Evolutionary conservation across 1,140 invertebrate species (phyloP).

Genomic region (Camponotus floridanus): DNA sequence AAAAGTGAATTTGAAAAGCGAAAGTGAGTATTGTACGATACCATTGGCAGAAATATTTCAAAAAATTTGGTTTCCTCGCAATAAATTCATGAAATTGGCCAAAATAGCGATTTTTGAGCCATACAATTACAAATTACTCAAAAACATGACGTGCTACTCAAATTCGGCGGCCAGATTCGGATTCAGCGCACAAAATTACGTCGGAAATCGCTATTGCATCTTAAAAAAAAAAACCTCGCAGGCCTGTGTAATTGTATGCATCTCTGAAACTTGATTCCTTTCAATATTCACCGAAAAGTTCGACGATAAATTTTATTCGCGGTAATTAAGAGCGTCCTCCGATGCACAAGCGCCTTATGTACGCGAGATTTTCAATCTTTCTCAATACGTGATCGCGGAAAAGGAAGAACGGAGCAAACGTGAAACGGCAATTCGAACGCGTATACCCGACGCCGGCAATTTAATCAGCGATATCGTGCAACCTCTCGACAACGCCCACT

Average conservation of each 20-base stretch:
- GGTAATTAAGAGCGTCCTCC: slow-evolving; percentile 3
- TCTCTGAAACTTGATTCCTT: background rate
- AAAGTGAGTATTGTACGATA: no score
- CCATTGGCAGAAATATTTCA: no score
- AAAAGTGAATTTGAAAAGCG: no score
- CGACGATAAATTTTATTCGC: background rate
- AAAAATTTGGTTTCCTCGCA: no score
- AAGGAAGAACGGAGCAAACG: background rate
- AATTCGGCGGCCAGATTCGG: no score
- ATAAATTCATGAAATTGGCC: no score
- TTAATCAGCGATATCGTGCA: slow-evolving; percentile 53
- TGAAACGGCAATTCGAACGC: slow-evolving; percentile 34
- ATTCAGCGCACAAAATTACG: no score
- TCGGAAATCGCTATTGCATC: no score
- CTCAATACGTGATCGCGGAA: background rate
- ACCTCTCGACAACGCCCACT: slow-evolving; percentile 12
- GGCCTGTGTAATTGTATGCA: background rate
- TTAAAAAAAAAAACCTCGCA: no score
- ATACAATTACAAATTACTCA: no score
- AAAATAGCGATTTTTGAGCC: no score
- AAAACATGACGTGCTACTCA: no score
- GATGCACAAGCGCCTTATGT: background rate
- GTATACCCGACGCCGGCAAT: slow-evolving; percentile 16
- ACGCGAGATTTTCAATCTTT: slow-evolving; percentile 26
- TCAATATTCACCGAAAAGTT: background rate